A percentile compares a stretch with the other conserved stretches of the same genome.
phyloP scores from a whole-genome alignment of 2,888 invertebrate species.

The Chaetogeoica ovagalla region DNA sequence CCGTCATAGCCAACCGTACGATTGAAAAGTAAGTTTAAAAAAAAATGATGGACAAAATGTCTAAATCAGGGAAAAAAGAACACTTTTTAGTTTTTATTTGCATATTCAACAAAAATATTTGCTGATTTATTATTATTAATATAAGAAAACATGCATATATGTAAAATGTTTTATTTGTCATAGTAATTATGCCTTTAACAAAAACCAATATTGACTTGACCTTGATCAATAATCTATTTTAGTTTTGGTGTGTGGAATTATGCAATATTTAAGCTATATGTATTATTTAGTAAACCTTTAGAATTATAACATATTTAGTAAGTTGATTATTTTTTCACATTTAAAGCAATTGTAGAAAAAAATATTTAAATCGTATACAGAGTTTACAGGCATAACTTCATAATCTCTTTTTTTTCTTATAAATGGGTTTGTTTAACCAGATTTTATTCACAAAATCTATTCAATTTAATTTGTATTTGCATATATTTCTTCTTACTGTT shows the following conservation, averaged over 20 bases:
- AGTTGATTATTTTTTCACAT: too few species aligned
- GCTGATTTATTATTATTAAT: conserved; percentile 14
- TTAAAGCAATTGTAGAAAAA: too few species aligned
- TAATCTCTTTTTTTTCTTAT: too few species aligned
- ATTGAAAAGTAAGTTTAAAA: conserved; percentile 50
- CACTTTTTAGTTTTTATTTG: conserved; percentile 51
- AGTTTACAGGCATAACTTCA: too few species aligned
- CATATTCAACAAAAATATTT: conserved; percentile 8
- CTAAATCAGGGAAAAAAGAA: conserved; percentile 45
- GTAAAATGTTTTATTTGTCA: neutral
- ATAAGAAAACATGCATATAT: conserved; percentile 16
- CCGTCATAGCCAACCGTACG: conserved; percentile 46
- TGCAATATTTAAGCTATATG: conserved; percentile 25
- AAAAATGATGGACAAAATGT: conserved; percentile 29
- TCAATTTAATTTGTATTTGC: too few species aligned
- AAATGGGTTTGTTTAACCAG: too few species aligned
- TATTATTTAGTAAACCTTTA: conserved; percentile 24
- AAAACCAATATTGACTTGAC: conserved; percentile 51
- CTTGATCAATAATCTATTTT: conserved; percentile 45
- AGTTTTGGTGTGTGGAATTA: conserved; percentile 49
- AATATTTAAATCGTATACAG: too few species aligned
- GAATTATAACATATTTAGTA: too few species aligned
- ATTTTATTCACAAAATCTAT: too few species aligned
- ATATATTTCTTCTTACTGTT: too few species aligned
- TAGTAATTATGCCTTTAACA: conserved; percentile 37